Conservation (phyloP, 2,113 vertebrate genomes). For the Nansenia antarctica region DNA sequence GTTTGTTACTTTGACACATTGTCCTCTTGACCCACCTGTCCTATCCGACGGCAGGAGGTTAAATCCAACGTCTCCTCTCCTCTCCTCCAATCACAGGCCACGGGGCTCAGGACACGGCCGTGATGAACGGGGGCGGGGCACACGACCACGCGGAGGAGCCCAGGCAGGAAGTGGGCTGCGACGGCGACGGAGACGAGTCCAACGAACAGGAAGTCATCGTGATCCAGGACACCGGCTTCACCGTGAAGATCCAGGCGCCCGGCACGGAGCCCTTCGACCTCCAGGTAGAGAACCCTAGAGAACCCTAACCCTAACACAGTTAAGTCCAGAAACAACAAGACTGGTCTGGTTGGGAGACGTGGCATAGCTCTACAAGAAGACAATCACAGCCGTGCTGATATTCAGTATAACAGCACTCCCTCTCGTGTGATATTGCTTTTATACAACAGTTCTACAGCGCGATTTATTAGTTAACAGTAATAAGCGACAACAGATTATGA, state of each 20-base stretch:
- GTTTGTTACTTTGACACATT: neutral
- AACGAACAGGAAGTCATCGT: slow-evolving; percentile 98
- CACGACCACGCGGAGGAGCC: slow-evolving; percentile 76
- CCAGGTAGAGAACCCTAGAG: slow-evolving; percentile 77
- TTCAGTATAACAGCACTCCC: no score
- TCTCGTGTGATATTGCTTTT: no score
- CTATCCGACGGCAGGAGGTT: neutral
- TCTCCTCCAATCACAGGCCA: slow-evolving; percentile 70
- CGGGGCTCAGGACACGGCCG: slow-evolving; percentile 75
- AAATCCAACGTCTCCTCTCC: neutral
- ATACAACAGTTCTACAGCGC: no score
- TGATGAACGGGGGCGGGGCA: slow-evolving; percentile 86
- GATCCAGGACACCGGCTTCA: slow-evolving; percentile 98
- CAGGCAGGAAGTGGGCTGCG: slow-evolving; percentile 80
- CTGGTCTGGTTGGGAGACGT: no score
- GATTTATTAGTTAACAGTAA: no score
- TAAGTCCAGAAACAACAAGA: no score
- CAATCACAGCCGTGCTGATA: no score
- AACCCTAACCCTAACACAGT: no score
- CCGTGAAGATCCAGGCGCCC: slow-evolving; percentile 92
- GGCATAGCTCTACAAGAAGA: no score
- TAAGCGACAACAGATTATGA: no score
- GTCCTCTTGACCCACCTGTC: neutral
- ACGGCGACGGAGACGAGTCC: slow-evolving; percentile 80
- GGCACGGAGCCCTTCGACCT: slow-evolving; percentile 93